Percentiles rank a stretch among this genome's conserved stretches.
These are phyloP conservation scores for Phalera bucephala DNA, from an alignment of 2,888 invertebrate species.

Conservation along the genomic window DNA sequence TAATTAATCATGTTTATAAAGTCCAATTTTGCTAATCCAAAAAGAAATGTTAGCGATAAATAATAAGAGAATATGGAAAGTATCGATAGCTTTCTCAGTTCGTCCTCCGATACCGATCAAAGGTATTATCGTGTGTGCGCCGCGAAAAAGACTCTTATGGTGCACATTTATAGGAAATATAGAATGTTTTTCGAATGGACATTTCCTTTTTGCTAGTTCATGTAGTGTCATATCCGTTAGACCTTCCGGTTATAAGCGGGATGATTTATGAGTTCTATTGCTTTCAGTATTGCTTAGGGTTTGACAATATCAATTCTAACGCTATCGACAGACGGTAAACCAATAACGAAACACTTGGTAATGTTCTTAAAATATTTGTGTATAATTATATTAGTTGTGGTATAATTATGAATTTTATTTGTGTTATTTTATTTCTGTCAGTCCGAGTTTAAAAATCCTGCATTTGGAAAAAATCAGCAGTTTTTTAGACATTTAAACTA, in stretches of 20 bases:
- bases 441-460: too few species aligned
- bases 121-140: slow-evolving; percentile 55
- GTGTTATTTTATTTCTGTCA: too few species aligned
- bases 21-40: slow-evolving; percentile 39
- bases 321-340: slow-evolving; percentile 53
- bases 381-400: too few species aligned
- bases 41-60: slow-evolving; percentile 38
- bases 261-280: slow-evolving; percentile 62
- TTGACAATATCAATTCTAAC: slow-evolving; percentile 51
- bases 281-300: slow-evolving; percentile 44
- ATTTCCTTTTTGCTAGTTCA: slow-evolving; percentile 63
- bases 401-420: too few species aligned
- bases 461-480: too few species aligned
- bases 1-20: slow-evolving; percentile 33
- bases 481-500: too few species aligned
- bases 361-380: neutral
- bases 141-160: slow-evolving; percentile 55
- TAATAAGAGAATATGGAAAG: slow-evolving; percentile 62
- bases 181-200: slow-evolving; percentile 55
- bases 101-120: slow-evolving; percentile 67
- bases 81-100: slow-evolving; percentile 68
- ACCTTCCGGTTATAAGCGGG: slow-evolving; percentile 57
- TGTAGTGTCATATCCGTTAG: slow-evolving; percentile 59
- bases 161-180: slow-evolving; percentile 44
- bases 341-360: slow-evolving; percentile 36